Conservation (phyloP, 2,888 invertebrate genomes). For the Chironomus riparius region DNA sequence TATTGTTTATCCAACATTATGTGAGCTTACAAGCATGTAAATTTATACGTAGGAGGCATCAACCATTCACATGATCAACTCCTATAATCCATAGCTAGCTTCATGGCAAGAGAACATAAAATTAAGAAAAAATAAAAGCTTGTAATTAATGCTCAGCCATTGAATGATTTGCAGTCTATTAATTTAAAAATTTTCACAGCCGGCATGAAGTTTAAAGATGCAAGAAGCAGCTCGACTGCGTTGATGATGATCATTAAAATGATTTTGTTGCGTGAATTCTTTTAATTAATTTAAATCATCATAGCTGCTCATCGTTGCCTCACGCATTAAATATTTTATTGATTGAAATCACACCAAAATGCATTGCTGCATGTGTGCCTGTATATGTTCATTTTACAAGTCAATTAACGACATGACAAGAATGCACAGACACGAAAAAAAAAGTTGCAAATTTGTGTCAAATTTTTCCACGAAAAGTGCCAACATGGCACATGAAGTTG, state of each 20-base stretch:
- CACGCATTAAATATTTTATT: neutral
- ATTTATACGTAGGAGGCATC: neutral
- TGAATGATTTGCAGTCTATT: constrained; percentile 4
- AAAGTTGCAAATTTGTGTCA: neutral
- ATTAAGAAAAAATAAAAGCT: neutral
- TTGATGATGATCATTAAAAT: neutral
- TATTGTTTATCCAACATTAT: too few species aligned
- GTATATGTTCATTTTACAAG: neutral
- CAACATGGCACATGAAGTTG: neutral
- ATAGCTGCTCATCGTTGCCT: too few species aligned
- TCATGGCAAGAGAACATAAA: constrained; percentile 6
- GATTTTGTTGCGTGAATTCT: constrained; percentile 2
- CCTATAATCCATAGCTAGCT: neutral
- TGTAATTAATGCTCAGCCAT: constrained; percentile 14
- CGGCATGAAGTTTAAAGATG: neutral
- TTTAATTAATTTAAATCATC: neutral
- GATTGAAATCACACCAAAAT: neutral
- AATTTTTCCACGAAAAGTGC: neutral
- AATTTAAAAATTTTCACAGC: neutral
- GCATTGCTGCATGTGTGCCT: neutral
- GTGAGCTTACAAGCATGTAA: too few species aligned
- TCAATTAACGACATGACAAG: neutral
- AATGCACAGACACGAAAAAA: neutral
- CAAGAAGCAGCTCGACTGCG: neutral
- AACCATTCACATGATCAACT: neutral